phyloP scores from a whole-genome alignment of 1,140 invertebrate species.

The Tetramorium simillimum region DNA sequence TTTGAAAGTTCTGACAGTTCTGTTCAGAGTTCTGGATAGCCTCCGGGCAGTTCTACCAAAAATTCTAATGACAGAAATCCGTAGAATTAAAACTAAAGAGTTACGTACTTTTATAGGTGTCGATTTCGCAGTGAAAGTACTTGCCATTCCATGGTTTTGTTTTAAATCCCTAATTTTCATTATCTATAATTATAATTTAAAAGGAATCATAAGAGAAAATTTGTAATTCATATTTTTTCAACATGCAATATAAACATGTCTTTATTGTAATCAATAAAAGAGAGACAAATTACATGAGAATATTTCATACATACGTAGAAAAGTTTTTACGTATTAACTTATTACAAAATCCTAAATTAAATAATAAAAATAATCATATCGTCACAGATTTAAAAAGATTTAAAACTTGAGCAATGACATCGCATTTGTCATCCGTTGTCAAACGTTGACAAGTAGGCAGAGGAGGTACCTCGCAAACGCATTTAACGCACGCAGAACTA shows the following conservation, averaged over 20 bases:
- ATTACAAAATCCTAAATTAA: background rate
- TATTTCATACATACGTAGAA: background rate
- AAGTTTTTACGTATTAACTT: background rate
- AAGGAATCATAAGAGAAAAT: background rate
- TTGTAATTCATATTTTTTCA: background rate
- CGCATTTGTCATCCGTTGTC: slow-evolving; percentile 38
- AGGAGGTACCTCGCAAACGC: slow-evolving; percentile 79
- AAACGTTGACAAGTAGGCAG: slow-evolving; percentile 69
- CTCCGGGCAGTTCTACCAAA: too few relatives aligned
- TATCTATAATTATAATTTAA: background rate
- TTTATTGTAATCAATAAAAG: background rate
- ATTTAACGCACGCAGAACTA: too few relatives aligned
- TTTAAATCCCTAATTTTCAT: background rate
- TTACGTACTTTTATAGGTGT: too few relatives aligned
- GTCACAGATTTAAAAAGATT: too few relatives aligned
- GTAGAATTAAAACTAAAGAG: too few relatives aligned
- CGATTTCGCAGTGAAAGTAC: background rate
- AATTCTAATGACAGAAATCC: too few relatives aligned
- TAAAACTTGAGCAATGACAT: too few relatives aligned
- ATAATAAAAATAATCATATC: background rate
- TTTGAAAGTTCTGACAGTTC: too few relatives aligned
- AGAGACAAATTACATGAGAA: background rate
- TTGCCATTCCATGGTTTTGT: background rate
- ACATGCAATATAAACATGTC: background rate
- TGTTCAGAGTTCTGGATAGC: too few relatives aligned